These are phyloP conservation scores for Arremon aurantiirostris DNA, from an alignment of 2,797 vertebrate genomes.

Conservation along the genomic window DNA sequence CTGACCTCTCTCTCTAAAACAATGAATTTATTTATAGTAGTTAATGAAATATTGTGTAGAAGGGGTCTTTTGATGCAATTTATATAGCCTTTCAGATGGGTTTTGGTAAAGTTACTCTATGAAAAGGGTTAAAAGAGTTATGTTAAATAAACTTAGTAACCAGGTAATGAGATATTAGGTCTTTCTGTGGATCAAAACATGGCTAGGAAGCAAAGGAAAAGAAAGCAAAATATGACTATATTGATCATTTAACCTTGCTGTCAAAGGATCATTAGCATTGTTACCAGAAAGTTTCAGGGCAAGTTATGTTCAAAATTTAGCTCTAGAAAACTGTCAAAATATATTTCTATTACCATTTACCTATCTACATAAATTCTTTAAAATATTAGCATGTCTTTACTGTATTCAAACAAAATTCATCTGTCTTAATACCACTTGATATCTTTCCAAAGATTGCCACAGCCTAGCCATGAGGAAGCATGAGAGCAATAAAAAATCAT, in stretches of 20 bases:
- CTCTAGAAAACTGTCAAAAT: background rate
- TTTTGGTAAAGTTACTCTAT: background rate
- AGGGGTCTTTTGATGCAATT: background rate
- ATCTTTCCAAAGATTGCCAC: background rate
- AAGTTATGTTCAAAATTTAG: background rate
- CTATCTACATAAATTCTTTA: background rate
- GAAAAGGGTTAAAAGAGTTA: background rate
- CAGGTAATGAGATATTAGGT: background rate
- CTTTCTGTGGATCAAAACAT: background rate
- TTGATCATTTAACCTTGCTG: background rate
- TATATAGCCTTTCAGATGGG: background rate
- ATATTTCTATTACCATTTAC: background rate
- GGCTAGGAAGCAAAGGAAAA: background rate
- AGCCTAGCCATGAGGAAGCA: background rate
- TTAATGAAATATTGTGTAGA: background rate
- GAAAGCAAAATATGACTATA: background rate
- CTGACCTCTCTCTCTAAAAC: background rate
- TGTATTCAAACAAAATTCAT: background rate
- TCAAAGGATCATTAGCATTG: background rate
- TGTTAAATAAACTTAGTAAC: constrained; percentile 15
- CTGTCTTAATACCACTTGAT: background rate
- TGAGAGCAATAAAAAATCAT: background rate
- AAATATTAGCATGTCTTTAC: background rate
- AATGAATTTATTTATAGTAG: background rate
- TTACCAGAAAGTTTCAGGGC: background rate